Conservation (phyloP, 1,140 invertebrate species). For the Leptinotarsa undecemlineata region DNA sequence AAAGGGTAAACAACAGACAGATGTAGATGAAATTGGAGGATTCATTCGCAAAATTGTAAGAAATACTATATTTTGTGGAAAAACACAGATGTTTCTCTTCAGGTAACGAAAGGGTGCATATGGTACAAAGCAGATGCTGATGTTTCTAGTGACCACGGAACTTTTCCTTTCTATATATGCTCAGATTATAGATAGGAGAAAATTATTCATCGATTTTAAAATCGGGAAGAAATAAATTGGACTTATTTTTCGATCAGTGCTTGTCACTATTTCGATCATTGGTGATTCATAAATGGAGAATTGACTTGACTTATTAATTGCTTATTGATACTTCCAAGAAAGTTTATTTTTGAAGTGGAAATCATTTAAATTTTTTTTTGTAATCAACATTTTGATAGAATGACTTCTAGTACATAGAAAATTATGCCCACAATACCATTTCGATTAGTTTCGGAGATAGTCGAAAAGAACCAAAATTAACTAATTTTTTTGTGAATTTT, state of each 20-base stretch:
- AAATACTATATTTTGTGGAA: slow-evolving; percentile 31
- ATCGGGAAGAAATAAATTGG: slow-evolving; percentile 11
- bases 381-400: too few species aligned
- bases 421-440: too few species aligned
- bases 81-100: slow-evolving; percentile 30
- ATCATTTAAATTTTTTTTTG: too few species aligned
- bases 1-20: slow-evolving; percentile 26
- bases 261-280: too few species aligned
- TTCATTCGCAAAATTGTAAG: slow-evolving; percentile 27
- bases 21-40: slow-evolving; percentile 22
- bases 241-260: neutral
- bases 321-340: too few species aligned
- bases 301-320: too few species aligned
- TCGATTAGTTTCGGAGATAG: too few species aligned
- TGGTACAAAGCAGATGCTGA: slow-evolving; percentile 27
- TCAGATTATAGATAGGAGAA: neutral
- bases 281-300: too few species aligned
- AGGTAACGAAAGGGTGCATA: slow-evolving; percentile 32
- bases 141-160: slow-evolving; percentile 17
- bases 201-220: neutral
- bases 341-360: too few species aligned
- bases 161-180: slow-evolving; percentile 27
- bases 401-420: too few species aligned
- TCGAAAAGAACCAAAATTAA: too few species aligned
- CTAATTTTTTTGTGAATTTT: too few species aligned